A percentile compares a stretch with the other conserved stretches of the same genome.
Conservation (phyloP, 2,113 vertebrate species). For the Plectropomus leopardus region DNA sequence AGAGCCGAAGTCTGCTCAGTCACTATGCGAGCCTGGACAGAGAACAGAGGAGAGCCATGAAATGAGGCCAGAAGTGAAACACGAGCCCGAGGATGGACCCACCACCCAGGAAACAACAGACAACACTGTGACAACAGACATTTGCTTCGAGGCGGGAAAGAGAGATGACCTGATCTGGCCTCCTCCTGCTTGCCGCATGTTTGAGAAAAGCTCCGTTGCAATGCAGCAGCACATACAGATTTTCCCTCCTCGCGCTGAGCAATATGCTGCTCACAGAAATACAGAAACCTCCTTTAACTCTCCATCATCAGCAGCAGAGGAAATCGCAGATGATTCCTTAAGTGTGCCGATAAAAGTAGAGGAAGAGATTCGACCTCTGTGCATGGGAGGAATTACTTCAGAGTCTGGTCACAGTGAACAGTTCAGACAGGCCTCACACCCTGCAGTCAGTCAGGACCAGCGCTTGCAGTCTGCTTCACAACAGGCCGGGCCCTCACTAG, state of each 20-base stretch:
- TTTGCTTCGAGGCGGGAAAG: conserved; percentile 27
- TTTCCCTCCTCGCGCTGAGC: conserved; percentile 31
- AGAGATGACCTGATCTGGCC: conserved; percentile 46
- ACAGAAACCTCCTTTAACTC: conserved; percentile 16
- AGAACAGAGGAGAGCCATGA: neutral
- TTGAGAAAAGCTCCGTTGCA: conserved; percentile 38
- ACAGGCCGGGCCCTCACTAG: conserved; percentile 7
- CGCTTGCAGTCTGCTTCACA: neutral
- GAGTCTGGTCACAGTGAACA: neutral
- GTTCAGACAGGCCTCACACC: conserved; percentile 4
- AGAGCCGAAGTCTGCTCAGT: conserved; percentile 1
- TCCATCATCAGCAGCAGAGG: neutral
- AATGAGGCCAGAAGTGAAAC: conserved; percentile 46
- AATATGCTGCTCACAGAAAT: conserved; percentile 25
- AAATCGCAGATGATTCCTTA: neutral
- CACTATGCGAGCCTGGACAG: neutral
- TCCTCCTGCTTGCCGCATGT: conserved; percentile 31
- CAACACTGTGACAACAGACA: neutral
- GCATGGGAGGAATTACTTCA: neutral
- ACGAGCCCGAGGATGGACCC: conserved; percentile 41
- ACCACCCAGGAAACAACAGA: conserved; percentile 9
- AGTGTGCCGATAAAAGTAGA: conserved; percentile 50
- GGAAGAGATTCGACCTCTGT: neutral
- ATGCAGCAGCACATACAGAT: conserved; percentile 33
- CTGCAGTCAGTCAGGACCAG: conserved; percentile 6